Evolutionary conservation across 1,140 invertebrate species (phyloP).

Genomic region (Cardiocondyla obscurior): DNA sequence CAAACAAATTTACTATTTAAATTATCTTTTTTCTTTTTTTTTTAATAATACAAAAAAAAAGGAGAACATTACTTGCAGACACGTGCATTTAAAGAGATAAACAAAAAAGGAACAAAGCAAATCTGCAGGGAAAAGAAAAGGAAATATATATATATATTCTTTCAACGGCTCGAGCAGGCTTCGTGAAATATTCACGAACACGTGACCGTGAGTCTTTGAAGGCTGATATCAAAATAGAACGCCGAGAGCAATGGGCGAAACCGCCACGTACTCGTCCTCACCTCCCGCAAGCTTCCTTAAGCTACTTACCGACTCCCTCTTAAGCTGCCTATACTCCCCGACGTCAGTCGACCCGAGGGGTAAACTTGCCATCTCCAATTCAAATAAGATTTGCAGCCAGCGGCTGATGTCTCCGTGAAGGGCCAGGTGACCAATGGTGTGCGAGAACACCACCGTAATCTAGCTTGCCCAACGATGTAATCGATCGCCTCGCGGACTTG

Average conservation of each 20-base stretch:
- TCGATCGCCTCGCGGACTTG: conserved; percentile 59
- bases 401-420: conserved; percentile 44
- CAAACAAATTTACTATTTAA: not conserved
- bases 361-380: conserved; percentile 77
- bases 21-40: not conserved
- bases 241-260: conserved; percentile 45
- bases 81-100: not conserved
- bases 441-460: conserved; percentile 64
- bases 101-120: not conserved
- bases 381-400: conserved; percentile 76
- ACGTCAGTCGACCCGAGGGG: conserved; percentile 65
- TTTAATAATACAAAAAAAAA: not conserved
- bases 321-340: conserved; percentile 69
- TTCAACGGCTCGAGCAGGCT: not conserved
- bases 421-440: conserved; percentile 59
- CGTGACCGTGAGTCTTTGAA: conserved; percentile 35
- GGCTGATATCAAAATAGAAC: conserved; percentile 43
- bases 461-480: conserved; percentile 58
- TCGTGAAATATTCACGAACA: conserved; percentile 42
- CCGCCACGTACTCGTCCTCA: conserved; percentile 32
- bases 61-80: not conserved
- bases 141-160: not conserved
- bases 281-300: conserved; percentile 62
- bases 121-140: not conserved
- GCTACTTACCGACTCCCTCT: conserved; percentile 68